Evolutionary conservation across 2,888 invertebrate species (phyloP), one percentile per base, ranked within the genome.

Genomic region (Coenonympha arcania): DNA sequence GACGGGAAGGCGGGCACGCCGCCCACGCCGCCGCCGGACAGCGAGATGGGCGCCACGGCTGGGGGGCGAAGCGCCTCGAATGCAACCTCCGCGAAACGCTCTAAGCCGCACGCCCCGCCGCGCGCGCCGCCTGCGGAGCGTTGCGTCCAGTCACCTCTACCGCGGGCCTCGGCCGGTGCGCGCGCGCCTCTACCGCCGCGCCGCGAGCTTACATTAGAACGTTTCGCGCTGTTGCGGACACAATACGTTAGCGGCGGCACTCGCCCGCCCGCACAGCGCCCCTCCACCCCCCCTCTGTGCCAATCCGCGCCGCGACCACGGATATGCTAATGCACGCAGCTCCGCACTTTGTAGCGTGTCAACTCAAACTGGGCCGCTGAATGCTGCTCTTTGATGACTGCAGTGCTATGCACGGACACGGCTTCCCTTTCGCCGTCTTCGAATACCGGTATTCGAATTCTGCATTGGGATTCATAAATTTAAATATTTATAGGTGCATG

Each of bases 41-140:
- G 96, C 75, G 95, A 95, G 77, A 93, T 92, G 69, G 93, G 93
- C 73, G 93, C 92, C 68, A 90, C 89, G 65, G 90, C 90, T 72
- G 89, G 88, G 71, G 89, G 90, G 73, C 88, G 83, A 78, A 87
- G 87, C 75, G 89, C 90, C 79, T 90, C 90, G 83, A 91, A 92
- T 82, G 92, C 90, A 87, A 95, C 94, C 64, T 91, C 89, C 70
- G 89, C 88, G 87, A 92, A 93, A 76, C 92, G 89, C 82, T 93
- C 93, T 73, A 92, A 20, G 24, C 39, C 39, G 39, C 39, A 85
- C 63, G 90, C 89, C 67, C 89, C 88, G 71, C 69, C 69, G 64
- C 70, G 69, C 61, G 90, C 89, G 58, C 92, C 74, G 73, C 73
- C 76, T 71, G 73, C 73, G 68, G 63, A 90, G 52, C 54, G 49